These are phyloP conservation scores for Pyxicephalus adspersus DNA, from an alignment of 2,113 vertebrate species.

Conservation along the genomic window DNA sequence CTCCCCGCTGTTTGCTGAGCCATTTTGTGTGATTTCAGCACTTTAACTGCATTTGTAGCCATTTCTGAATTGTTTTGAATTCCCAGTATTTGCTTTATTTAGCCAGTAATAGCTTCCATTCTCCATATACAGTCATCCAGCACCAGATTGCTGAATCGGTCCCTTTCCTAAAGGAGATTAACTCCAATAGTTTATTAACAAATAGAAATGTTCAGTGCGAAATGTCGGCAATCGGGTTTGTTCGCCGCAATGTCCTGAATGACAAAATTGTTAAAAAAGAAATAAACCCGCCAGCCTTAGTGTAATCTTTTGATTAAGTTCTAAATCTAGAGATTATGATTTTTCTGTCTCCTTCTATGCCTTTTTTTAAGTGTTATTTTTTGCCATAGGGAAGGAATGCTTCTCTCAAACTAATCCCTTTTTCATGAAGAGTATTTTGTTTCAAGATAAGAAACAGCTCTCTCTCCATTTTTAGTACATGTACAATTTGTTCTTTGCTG, in stretches of 20 bases:
- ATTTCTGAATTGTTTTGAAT: constrained; percentile 47
- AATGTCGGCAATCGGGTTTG: background rate
- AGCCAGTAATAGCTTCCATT: constrained; percentile 33
- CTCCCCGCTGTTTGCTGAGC: constrained; percentile 17
- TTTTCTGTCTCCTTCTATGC: background rate
- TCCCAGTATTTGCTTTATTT: constrained; percentile 42
- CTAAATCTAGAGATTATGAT: constrained; percentile 40
- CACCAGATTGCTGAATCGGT: constrained; percentile 23
- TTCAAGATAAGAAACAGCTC: background rate
- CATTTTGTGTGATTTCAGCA: constrained; percentile 45
- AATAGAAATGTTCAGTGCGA: constrained; percentile 14
- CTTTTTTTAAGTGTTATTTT: constrained; percentile 13
- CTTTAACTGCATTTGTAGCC: constrained; percentile 44
- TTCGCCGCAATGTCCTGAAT: background rate
- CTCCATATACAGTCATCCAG: background rate
- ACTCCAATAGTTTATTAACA: constrained; percentile 49
- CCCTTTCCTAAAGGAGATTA: constrained; percentile 30
- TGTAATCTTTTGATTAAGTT: constrained; percentile 31
- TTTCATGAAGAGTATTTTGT: constrained; percentile 29
- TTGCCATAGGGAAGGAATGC: background rate
- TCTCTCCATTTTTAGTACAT: background rate
- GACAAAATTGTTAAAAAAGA: constrained; percentile 4
- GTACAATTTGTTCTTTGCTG: constrained; percentile 22
- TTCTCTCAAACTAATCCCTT: constrained; percentile 40
- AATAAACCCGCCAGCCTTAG: constrained; percentile 18